phyloP scores from a whole-genome alignment of 2,888 invertebrate species.

The Lamellibrachia columna region DNA sequence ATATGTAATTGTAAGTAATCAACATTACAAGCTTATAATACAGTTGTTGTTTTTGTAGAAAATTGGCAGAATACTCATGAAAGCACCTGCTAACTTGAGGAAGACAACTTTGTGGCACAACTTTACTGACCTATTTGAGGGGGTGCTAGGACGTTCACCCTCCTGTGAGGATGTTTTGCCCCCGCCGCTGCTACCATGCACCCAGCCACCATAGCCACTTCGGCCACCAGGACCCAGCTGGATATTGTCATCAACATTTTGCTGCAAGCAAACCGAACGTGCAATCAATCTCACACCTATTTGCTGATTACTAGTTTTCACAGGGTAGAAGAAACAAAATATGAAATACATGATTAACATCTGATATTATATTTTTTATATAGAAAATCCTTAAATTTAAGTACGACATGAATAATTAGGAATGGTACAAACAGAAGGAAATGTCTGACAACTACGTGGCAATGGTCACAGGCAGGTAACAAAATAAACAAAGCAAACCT shows the following conservation, averaged over 20 bases:
- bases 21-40: no score
- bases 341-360: not conserved
- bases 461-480: not conserved
- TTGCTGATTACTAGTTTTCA: not conserved
- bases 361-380: not conserved
- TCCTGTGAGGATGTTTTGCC: slow-evolving; percentile 34
- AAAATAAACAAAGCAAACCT: not conserved
- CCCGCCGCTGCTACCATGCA: slow-evolving; percentile 60
- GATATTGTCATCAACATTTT: slow-evolving; percentile 58
- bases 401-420: not conserved
- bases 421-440: not conserved
- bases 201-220: slow-evolving; percentile 53
- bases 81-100: not conserved
- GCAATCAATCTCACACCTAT: not conserved
- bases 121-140: not conserved
- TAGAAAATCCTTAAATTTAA: not conserved
- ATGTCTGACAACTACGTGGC: no score
- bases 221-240: slow-evolving; percentile 62
- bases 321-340: not conserved
- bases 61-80: not conserved
- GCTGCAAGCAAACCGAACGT: slow-evolving; percentile 6
- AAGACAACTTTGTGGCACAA: not conserved
- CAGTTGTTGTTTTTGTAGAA: not conserved
- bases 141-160: slow-evolving; percentile 28
- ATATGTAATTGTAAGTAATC: no score